Conservation (phyloP, 2,113 vertebrate species). For the Xenus cinereus region DNA sequence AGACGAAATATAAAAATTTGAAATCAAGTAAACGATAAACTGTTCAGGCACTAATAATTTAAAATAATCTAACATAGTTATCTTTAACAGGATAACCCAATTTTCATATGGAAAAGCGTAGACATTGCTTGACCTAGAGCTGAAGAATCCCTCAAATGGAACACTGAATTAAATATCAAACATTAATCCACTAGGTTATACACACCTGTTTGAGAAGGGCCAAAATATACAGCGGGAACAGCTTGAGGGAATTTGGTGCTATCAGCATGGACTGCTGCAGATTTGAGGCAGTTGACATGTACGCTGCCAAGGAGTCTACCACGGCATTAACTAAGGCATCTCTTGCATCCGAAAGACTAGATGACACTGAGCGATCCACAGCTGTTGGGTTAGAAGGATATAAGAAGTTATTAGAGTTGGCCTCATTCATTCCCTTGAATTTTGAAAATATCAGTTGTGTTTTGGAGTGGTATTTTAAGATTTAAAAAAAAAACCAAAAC, state of each 20-base stretch:
- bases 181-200: neutral
- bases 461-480: neutral
- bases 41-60: neutral
- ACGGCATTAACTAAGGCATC: conserved; percentile 94
- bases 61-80: neutral
- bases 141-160: neutral
- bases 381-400: conserved; percentile 69
- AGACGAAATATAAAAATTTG: neutral
- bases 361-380: conserved; percentile 91
- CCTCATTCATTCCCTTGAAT: neutral
- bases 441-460: neutral
- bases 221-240: conserved; percentile 92
- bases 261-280: conserved; percentile 85
- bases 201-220: conserved; percentile 94
- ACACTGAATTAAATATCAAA: neutral
- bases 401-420: neutral
- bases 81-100: neutral
- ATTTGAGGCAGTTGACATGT: conserved; percentile 84
- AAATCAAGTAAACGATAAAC: neutral
- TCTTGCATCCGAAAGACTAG: conserved; percentile 89
- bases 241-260: conserved; percentile 83
- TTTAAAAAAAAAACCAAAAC: neutral
- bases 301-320: conserved; percentile 86
- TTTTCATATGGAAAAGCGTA: neutral
- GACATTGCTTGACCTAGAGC: neutral